Evolutionary conservation across 1,140 invertebrate genomes (phyloP).

Genomic region (Ephestia elutella): DNA sequence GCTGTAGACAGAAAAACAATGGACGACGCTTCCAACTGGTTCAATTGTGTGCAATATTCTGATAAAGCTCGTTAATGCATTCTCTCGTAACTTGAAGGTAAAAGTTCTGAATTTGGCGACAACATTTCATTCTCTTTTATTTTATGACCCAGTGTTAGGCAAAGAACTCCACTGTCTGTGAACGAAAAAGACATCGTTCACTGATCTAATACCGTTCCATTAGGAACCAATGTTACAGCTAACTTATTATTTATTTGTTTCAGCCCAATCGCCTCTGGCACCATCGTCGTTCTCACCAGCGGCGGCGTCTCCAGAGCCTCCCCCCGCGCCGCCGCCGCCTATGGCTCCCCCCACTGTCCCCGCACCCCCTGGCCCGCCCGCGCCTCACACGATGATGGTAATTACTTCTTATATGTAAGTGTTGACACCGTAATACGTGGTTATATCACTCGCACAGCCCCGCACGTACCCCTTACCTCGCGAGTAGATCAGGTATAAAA

Average conservation of each 20-base stretch:
- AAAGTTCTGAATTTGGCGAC: too few species aligned
- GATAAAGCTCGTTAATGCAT: too few species aligned
- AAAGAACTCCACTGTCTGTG: too few species aligned
- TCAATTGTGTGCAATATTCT: too few species aligned
- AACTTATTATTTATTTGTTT: constrained; percentile 36
- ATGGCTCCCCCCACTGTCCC: constrained; percentile 55
- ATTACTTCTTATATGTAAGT: constrained; percentile 83
- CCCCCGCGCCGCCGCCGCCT: constrained; percentile 65
- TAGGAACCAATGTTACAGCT: too few species aligned
- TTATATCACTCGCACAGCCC: constrained; percentile 56
- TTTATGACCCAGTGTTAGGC: too few species aligned
- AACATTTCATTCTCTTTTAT: too few species aligned
- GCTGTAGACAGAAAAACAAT: too few species aligned
- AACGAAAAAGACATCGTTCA: too few species aligned
- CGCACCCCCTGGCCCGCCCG: constrained; percentile 50
- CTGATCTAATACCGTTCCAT: too few species aligned
- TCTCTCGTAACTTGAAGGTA: too few species aligned
- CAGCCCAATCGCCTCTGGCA: constrained; percentile 67
- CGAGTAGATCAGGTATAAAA: constrained; percentile 16
- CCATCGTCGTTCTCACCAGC: constrained; percentile 64
- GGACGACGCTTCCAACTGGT: too few species aligned
- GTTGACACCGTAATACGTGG: constrained; percentile 72
- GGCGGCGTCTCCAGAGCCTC: constrained; percentile 65
- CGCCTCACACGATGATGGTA: constrained; percentile 78
- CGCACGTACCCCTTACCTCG: constrained; percentile 38